A percentile compares a stretch with the other conserved stretches of the same genome.
phyloP scores from a whole-genome alignment of 1,140 invertebrate species.

The Bradysia coprophila region DNA sequence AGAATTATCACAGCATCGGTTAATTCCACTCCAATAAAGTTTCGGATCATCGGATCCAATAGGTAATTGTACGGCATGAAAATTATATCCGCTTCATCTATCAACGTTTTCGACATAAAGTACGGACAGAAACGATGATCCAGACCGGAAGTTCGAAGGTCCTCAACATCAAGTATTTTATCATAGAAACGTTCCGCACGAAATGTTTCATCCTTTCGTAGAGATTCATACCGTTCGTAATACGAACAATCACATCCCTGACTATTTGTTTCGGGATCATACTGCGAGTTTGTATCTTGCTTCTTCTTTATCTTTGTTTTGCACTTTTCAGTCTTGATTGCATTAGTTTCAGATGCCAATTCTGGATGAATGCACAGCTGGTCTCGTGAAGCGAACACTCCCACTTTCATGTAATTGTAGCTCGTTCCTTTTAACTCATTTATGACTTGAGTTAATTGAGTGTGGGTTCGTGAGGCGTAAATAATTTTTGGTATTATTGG shows the following conservation, averaged over 20 bases:
- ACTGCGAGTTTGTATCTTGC: background rate
- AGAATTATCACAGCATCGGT: constrained; percentile 60
- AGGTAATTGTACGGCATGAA: constrained; percentile 98
- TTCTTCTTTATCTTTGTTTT: too few relatives aligned
- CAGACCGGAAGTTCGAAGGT: constrained; percentile 63
- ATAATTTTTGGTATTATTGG: background rate
- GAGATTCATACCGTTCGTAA: background rate
- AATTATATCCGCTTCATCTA: constrained; percentile 68
- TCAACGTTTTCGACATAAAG: constrained; percentile 66
- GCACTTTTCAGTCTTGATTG: background rate
- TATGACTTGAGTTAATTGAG: background rate
- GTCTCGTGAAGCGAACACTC: background rate
- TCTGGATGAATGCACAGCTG: background rate
- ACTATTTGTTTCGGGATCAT: background rate
- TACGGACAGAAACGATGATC: constrained; percentile 81
- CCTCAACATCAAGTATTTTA: constrained; percentile 63
- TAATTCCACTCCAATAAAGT: constrained; percentile 41
- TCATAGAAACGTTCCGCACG: background rate
- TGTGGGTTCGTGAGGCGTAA: background rate
- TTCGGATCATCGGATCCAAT: constrained; percentile 69
- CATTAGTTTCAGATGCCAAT: background rate
- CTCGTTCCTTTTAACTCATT: background rate
- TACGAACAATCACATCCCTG: background rate
- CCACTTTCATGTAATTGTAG: background rate
- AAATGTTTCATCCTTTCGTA: background rate